Percentiles rank a stretch among this genome's conserved stretches.
phyloP scores from a whole-genome alignment of 2,888 invertebrate genomes.

The Calliopum simillimum region DNA sequence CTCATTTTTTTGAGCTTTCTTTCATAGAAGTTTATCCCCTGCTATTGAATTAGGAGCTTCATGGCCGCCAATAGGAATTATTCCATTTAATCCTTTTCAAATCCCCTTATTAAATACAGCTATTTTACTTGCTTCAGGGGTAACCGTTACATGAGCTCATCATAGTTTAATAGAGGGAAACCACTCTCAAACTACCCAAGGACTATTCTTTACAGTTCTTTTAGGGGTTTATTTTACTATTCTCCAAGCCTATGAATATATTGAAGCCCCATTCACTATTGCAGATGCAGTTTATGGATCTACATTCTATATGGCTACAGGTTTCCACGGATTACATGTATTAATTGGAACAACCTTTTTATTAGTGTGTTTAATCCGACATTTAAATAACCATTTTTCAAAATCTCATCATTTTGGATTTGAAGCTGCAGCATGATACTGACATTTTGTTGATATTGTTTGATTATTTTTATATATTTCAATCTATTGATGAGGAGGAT shows the following conservation, averaged over 20 bases:
- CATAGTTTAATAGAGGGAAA: conserved; percentile 70
- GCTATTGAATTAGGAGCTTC: conserved; percentile 71
- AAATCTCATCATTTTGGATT: conserved; percentile 73
- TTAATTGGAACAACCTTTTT: conserved; percentile 73
- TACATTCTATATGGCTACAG: conserved; percentile 79
- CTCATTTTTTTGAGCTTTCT: conserved; percentile 71
- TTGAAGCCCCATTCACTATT: conserved; percentile 73
- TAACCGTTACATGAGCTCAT: conserved; percentile 76
- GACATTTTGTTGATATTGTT: conserved; percentile 77
- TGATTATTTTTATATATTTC: conserved; percentile 74
- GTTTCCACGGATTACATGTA: conserved; percentile 81
- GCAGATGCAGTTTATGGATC: conserved; percentile 76
- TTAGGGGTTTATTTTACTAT: conserved; percentile 76
- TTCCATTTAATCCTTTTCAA: conserved; percentile 75
- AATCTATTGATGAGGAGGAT: conserved; percentile 78
- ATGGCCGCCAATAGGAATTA: conserved; percentile 76
- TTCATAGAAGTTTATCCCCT: conserved; percentile 67
- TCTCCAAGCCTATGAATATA: conserved; percentile 78
- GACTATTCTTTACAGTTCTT: conserved; percentile 70
- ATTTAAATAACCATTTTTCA: conserved; percentile 69
- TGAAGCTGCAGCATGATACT: conserved; percentile 76
- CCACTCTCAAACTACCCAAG: conserved; percentile 67
- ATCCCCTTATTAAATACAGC: conserved; percentile 80
- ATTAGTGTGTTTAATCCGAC: conserved; percentile 69
- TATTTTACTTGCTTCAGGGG: conserved; percentile 78